Conservation (phyloP, 2,797 vertebrate species). For the Heteromormyrus szaboi region DNA sequence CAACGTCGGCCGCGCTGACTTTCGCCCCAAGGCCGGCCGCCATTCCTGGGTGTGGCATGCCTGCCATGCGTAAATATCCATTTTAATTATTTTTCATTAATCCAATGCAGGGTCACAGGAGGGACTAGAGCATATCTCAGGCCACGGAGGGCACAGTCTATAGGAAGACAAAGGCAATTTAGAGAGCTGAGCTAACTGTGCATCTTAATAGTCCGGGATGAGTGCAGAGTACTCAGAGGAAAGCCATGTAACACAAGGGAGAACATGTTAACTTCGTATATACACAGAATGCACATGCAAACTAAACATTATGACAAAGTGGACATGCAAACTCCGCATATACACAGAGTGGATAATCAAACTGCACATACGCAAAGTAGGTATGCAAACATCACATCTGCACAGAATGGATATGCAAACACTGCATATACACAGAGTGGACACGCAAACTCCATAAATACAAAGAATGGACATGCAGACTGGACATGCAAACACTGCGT, state of each 20-base stretch:
- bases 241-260: not conserved
- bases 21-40: conserved; percentile 88
- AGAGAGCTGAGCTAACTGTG: not conserved
- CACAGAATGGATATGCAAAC: not conserved
- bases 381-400: not conserved
- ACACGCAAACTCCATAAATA: not conserved
- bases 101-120: not conserved
- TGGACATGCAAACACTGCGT: not conserved
- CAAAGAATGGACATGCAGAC: not conserved
- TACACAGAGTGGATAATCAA: not conserved
- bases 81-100: not conserved
- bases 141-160: not conserved
- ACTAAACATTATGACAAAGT: not conserved
- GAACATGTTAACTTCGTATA: not conserved
- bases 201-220: not conserved
- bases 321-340: too few relatives aligned
- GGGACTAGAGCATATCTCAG: not conserved
- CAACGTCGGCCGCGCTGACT: conserved; percentile 89
- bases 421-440: too few relatives aligned
- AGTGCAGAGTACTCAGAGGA: not conserved
- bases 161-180: not conserved
- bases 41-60: conserved; percentile 99
- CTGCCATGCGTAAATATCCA: conserved; percentile 78
- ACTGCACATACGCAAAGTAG: not conserved
- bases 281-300: not conserved